phyloP scores from a whole-genome alignment of 2,888 invertebrate species.

The Tineola bisselliella region DNA sequence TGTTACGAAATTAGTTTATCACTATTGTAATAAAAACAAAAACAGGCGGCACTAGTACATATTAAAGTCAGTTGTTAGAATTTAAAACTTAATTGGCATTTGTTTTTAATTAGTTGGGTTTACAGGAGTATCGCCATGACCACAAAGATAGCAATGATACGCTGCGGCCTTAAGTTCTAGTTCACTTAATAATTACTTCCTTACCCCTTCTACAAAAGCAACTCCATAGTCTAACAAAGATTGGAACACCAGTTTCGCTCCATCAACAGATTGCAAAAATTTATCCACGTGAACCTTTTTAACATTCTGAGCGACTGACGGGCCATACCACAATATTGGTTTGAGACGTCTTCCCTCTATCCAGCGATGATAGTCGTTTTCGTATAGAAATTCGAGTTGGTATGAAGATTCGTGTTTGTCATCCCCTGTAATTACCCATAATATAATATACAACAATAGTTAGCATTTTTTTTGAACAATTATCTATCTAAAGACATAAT shows the following conservation, averaged over 20 bases:
- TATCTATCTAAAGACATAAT: too few relatives aligned
- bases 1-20: not conserved
- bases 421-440: constrained; percentile 66
- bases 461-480: too few relatives aligned
- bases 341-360: constrained; percentile 31
- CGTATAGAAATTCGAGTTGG: constrained; percentile 48
- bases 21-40: too few relatives aligned
- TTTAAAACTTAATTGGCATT: too few relatives aligned
- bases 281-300: constrained; percentile 46
- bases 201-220: constrained; percentile 52
- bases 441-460: too few relatives aligned
- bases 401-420: constrained; percentile 68
- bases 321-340: constrained; percentile 57
- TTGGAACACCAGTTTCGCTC: constrained; percentile 52
- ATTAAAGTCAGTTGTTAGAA: too few relatives aligned
- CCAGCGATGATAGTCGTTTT: constrained; percentile 41
- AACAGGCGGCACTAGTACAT: too few relatives aligned
- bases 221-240: constrained; percentile 65
- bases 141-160: too few relatives aligned
- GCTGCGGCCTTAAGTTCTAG: too few relatives aligned
- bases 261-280: constrained; percentile 52
- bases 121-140: too few relatives aligned
- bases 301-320: constrained; percentile 40
- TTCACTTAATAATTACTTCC: too few relatives aligned
- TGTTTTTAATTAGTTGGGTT: too few relatives aligned